Evolutionary conservation across 2,113 vertebrate species (phyloP), one percentile per base, ranked within the genome.

Genomic region (Nothoprocta pentlandii): DNA sequence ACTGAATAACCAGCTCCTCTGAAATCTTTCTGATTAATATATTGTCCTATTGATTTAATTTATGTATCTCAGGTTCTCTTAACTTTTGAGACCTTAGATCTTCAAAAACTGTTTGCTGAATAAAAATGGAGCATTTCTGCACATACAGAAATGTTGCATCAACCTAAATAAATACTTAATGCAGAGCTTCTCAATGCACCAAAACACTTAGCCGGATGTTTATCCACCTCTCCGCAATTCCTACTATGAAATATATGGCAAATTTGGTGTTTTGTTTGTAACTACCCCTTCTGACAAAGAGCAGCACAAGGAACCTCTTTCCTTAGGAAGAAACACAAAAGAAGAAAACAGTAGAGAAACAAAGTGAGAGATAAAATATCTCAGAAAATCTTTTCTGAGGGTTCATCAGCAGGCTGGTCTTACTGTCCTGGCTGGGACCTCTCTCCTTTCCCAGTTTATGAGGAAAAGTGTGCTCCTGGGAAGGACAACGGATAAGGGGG

Each of bases 391-490:
- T 62, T 66, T 64, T 61, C 32, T 46, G 54, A 0, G 3, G 30
- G 28, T 16, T 20, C 5, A 9, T 36, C 34, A 53, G 17, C 4
- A 85, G 32, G 11, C 9, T 71, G 36, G 20, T 85, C 23, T 46
- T 46, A 42, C 34, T 64, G 34, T 28, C 75, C 46, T 0, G 4
- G 28, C 10, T 34, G 32, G 34, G 44, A 78, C 12, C 8, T 30
- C 1, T n/a, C 68, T 56, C 47, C 42, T 25, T 36, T 2, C 46
- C 71, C 61, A 26, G 0, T 4, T 3, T 11, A 9, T 1, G 4
- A 68, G n/a, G 22, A 32, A 12, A 26, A 12, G 19, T 12, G 16
- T 12, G 14, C 16, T 87, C 30, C 42, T 75, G 22, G 22, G 22
- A 12, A 81, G 30, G 25, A 41, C 30, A 32, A 71, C 68, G 22